Percentiles rank a stretch among this genome's conserved stretches.
Conservation (phyloP, 2,888 invertebrate species). For the Xylocampa areola region DNA sequence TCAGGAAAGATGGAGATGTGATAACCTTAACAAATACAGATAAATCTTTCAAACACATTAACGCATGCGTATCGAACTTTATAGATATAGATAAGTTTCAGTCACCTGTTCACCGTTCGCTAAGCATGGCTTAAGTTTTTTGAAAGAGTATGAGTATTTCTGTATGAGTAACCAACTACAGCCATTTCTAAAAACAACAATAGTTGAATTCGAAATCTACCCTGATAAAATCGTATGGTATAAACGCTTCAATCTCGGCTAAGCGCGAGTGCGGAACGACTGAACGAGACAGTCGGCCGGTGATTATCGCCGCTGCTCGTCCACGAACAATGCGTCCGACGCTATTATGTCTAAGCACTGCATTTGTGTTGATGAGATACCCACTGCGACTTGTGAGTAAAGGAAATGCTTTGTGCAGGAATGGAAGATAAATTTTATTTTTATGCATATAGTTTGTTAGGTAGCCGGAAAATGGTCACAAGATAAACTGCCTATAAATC, state of each 20-base stretch:
- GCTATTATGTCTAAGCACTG: slow-evolving; percentile 67
- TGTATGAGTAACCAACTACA: too few species aligned
- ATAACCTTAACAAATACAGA: too few species aligned
- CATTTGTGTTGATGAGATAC: slow-evolving; percentile 65
- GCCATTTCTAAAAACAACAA: too few species aligned
- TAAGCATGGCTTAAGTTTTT: too few species aligned
- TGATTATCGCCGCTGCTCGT: slow-evolving; percentile 71
- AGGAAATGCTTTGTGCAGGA: slow-evolving; percentile 42
- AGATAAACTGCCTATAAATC: background rate
- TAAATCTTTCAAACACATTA: too few species aligned
- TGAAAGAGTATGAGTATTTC: too few species aligned
- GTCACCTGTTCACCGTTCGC: too few species aligned
- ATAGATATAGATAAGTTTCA: too few species aligned
- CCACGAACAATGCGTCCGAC: slow-evolving; percentile 74
- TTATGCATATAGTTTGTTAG: slow-evolving; percentile 6
- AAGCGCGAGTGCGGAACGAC: slow-evolving; percentile 56
- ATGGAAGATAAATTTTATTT: slow-evolving; percentile 27
- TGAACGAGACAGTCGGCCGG: slow-evolving; percentile 61
- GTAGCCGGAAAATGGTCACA: background rate
- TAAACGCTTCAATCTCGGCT: slow-evolving; percentile 57
- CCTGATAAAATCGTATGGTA: slow-evolving; percentile 50
- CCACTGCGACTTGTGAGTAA: slow-evolving; percentile 48
- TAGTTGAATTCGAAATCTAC: background rate
- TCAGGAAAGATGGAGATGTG: too few species aligned
- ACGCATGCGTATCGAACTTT: too few species aligned